Percentiles rank a stretch among this genome's conserved stretches.
phyloP scores from a whole-genome alignment of 2,113 vertebrate species.

The Aphelocoma coerulescens region DNA sequence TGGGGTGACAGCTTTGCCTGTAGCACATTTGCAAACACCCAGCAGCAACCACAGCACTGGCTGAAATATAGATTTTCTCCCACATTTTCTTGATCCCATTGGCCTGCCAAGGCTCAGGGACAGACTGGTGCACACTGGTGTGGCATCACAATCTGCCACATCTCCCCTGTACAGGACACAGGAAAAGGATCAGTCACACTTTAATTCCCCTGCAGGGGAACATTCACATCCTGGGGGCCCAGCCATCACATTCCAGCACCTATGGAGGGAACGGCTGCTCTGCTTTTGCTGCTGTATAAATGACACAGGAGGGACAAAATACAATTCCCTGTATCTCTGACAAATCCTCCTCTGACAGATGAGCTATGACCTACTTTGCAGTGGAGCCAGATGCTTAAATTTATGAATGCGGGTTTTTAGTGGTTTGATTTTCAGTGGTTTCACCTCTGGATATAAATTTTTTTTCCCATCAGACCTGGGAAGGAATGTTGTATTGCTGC shows the following conservation, averaged over 20 bases:
- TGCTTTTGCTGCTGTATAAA: neutral
- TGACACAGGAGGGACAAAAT: neutral
- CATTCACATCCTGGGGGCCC: neutral
- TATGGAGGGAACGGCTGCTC: neutral
- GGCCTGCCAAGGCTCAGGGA: neutral
- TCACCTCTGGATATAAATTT: too few species aligned
- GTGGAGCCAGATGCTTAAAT: constrained; percentile 22
- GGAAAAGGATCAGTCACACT: accelerated
- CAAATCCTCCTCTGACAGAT: constrained; percentile 34
- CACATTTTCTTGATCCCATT: accelerated
- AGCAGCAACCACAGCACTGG: neutral
- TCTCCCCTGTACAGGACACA: neutral
- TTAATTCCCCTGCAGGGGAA: neutral
- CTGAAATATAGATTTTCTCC: neutral
- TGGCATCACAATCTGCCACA: neutral
- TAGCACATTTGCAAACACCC: neutral
- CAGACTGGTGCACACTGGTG: neutral
- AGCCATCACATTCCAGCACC: neutral
- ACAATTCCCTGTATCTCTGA: neutral
- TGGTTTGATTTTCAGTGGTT: too few species aligned
- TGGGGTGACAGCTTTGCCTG: neutral
- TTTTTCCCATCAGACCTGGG: neutral
- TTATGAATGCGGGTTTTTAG: neutral
- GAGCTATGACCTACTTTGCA: constrained; percentile 9
- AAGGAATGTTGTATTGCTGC: neutral